A percentile compares a stretch with the other conserved stretches of the same genome.
Evolutionary conservation across 2,888 invertebrate species (phyloP).

Genomic region (Campoplex nolae): DNA sequence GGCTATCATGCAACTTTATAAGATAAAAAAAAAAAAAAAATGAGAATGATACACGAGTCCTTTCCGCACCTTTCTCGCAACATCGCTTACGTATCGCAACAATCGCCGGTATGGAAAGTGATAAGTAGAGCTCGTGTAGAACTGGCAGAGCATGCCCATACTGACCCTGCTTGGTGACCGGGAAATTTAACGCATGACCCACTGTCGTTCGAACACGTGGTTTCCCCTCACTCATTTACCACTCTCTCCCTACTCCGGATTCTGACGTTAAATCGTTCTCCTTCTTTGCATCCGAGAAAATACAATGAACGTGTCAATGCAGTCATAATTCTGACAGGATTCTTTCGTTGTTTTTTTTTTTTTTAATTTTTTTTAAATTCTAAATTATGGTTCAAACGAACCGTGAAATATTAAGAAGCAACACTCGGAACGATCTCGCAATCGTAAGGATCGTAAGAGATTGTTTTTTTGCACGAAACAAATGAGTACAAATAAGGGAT

Average conservation of each 20-base stretch:
- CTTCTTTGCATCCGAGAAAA: conserved; percentile 11
- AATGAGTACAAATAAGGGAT: neutral
- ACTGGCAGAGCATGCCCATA: conserved; percentile 25
- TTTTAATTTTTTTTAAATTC: neutral
- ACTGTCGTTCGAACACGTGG: conserved; percentile 43
- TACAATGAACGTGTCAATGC: conserved; percentile 39
- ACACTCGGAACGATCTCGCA: neutral
- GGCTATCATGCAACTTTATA: conserved; percentile 18
- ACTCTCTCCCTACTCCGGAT: neutral
- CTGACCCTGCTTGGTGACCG: conserved; percentile 56
- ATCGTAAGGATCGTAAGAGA: neutral
- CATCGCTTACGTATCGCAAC: conserved; percentile 53
- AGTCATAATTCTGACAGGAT: neutral
- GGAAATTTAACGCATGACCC: conserved; percentile 65
- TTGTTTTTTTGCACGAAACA: neutral
- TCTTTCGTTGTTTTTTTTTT: neutral
- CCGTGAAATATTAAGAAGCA: neutral
- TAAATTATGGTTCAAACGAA: neutral
- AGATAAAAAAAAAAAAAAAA: conserved; percentile 13
- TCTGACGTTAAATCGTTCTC: neutral
- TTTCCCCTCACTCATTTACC: neutral
- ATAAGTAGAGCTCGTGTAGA: conserved; percentile 40
- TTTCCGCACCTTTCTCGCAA: conserved; percentile 66
- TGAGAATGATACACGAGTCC: conserved; percentile 66
- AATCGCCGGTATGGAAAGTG: conserved; percentile 63